Evolutionary conservation across 1,140 invertebrate species (phyloP).

Genomic region (Ditylenchus dipsaci): DNA sequence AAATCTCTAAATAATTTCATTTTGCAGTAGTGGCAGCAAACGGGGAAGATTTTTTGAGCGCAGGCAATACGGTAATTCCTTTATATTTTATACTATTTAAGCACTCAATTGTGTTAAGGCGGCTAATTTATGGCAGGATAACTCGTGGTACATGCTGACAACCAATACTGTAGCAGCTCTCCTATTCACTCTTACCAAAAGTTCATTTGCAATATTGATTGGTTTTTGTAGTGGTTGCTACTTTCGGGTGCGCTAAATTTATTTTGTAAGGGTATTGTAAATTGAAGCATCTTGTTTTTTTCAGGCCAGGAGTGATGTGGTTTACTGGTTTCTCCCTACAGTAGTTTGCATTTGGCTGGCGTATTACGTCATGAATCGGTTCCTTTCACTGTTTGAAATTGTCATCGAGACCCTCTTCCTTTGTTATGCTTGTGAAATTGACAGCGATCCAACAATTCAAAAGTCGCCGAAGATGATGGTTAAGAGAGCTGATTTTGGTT

Average conservation of each 20-base stretch:
- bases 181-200: slow-evolving; percentile 59
- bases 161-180: slow-evolving; percentile 30
- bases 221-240: slow-evolving; percentile 2
- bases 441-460: background rate
- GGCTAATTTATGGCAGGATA: slow-evolving; percentile 2
- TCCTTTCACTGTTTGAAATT: slow-evolving; percentile 2
- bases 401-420: slow-evolving; percentile 4
- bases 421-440: slow-evolving; percentile 8
- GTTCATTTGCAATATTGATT: background rate
- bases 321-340: slow-evolving; percentile 5
- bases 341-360: background rate
- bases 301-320: background rate
- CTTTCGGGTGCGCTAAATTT: background rate
- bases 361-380: slow-evolving; percentile 5
- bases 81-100: background rate
- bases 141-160: slow-evolving; percentile 16
- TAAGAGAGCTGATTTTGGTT: slow-evolving; percentile 8
- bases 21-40: background rate
- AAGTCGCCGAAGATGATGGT: background rate
- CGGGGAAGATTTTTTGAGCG: slow-evolving; percentile 2
- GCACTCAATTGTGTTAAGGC: background rate
- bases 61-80: slow-evolving; percentile 18
- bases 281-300: background rate
- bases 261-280: background rate
- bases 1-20: too few relatives aligned